Evolutionary conservation across 2,888 invertebrate species (phyloP).

Genomic region (Pollenia amentaria): DNA sequence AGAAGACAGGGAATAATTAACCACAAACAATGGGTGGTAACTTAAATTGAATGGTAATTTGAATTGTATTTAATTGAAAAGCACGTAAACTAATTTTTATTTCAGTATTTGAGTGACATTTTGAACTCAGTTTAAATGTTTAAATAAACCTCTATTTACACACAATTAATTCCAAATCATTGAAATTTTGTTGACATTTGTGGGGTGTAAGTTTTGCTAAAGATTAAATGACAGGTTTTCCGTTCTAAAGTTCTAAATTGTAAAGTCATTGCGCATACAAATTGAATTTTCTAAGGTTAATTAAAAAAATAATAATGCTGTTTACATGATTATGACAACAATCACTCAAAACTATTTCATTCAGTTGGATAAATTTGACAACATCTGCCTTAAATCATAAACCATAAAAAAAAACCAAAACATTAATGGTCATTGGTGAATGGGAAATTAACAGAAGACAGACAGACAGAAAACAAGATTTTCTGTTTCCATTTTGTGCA

Average conservation of each 20-base stretch:
- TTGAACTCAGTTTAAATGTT: background rate
- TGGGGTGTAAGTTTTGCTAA: slow-evolving; percentile 5
- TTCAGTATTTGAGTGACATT: background rate
- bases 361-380: background rate
- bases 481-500: slow-evolving; percentile 6
- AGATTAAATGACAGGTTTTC: background rate
- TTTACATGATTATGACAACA: slow-evolving; percentile 11
- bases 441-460: background rate
- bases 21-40: too few species aligned
- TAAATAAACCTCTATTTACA: background rate
- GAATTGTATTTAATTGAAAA: too few species aligned
- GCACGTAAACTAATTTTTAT: background rate
- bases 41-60: too few species aligned
- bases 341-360: background rate
- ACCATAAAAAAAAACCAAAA: background rate
- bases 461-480: background rate
- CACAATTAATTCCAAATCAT: slow-evolving; percentile 39
- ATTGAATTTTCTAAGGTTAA: slow-evolving; percentile 24
- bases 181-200: background rate
- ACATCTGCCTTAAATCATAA: background rate
- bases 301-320: background rate
- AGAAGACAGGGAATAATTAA: too few species aligned
- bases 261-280: slow-evolving; percentile 9
- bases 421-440: slow-evolving; percentile 7
- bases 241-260: background rate